Base-by-base conservation (phyloP, 2,113 vertebrate genomes). In the Microcebus griseorufus region DNA sequence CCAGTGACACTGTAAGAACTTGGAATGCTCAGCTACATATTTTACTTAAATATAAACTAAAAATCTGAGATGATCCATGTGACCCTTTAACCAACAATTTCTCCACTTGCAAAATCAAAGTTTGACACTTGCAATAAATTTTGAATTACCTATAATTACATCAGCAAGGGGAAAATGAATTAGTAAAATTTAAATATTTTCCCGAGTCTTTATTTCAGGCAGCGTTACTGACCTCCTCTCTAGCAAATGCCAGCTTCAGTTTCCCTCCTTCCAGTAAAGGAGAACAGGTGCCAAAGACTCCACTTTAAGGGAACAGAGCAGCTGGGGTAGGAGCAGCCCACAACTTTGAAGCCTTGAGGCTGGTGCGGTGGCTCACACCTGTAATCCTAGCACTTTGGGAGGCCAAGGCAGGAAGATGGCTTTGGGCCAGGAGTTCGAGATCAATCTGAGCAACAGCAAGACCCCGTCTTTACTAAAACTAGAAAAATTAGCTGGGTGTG, bases 21-120 rank as follows among this genome's bases (percentile, higher is more conserved):
- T 84, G 22, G 78, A 96, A 62, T 17, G 12, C 48, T 84, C 32
- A n/a, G 51, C n/a, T 76, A 75, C 20, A 20, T 95, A 51, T 75
- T 87, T 84, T 51, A 93, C 58, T 84, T 70, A 95, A 95, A 87
- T 69, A 83, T 73, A 93, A 92, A 79, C 42, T 62, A 75, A 75
- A 90, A 79, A 51, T 69, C 51, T 75, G 37, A 80, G 20, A 60
- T 42, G 79, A 9, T 76, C n/a, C 29, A 18, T 39, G 12, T 89
- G 85, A 90, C 39, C 53, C 48, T 70, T 94, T 39, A 69, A 64
- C 60, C 78, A 76, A 76, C 32, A 88, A 67, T 88, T 94, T 88
- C 8, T 20, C 51, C 16, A 27, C 51, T 76, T 75, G 67, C 0
- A 1, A 87, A 90, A 80, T 87, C 53, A 65, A 94, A 22, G 80